phyloP scores from a whole-genome alignment of 2,888 invertebrate genomes.

The Subacronicta megacephala region DNA sequence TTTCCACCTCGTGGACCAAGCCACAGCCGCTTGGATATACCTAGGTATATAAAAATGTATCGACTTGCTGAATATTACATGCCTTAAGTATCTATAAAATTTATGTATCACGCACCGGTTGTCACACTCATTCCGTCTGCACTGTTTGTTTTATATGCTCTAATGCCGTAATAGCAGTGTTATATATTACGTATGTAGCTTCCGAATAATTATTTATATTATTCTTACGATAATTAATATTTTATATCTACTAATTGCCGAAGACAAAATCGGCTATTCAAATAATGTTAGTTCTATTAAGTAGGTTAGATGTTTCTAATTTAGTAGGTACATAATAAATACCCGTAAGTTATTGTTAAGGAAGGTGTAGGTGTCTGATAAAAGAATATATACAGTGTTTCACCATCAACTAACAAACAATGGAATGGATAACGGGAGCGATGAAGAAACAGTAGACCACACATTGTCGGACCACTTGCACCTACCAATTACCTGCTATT shows the following conservation, averaged over 20 bases:
- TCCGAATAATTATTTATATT: too few species aligned
- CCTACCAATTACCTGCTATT: conserved; percentile 71
- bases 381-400: conserved; percentile 68
- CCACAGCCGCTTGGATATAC: too few species aligned
- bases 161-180: not conserved
- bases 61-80: too few species aligned
- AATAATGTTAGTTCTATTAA: too few species aligned
- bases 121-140: not conserved
- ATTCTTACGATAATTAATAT: too few species aligned
- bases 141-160: conserved; percentile 2
- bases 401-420: conserved; percentile 70
- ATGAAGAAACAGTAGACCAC: conserved; percentile 70
- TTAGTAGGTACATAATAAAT: conserved; percentile 48
- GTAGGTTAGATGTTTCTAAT: not conserved
- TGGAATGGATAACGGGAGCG: conserved; percentile 61
- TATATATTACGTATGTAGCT: too few species aligned
- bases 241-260: not conserved
- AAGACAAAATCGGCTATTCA: too few species aligned
- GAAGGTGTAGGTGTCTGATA: conserved; percentile 58
- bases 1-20: conserved; percentile 1
- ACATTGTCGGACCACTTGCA: conserved; percentile 58
- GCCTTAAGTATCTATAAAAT: too few species aligned
- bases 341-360: conserved; percentile 51
- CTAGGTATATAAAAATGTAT: not conserved
- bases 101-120: conserved; percentile 6